These are phyloP conservation scores for Irena cyanogastra DNA, from an alignment of 2,113 vertebrate species.

Conservation along the genomic window DNA sequence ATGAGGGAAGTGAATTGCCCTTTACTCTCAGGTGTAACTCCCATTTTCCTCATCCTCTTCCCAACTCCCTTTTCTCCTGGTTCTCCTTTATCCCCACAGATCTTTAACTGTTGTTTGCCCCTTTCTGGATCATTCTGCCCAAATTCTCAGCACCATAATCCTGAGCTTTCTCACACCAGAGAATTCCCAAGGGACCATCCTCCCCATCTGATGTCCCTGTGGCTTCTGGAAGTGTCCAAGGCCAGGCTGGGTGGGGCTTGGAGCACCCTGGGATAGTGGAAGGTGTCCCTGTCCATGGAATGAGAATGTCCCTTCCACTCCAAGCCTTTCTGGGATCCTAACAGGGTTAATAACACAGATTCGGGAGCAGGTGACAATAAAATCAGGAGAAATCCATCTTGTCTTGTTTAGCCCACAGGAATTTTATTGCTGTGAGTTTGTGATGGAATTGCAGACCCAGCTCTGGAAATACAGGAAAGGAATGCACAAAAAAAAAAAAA, in stretches of 20 bases:
- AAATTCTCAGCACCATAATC: not conserved
- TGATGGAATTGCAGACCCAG: not conserved
- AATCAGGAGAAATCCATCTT: not conserved
- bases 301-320: not conserved
- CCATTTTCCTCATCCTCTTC: not conserved
- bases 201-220: not conserved
- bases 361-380: not conserved
- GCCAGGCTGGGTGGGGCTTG: not conserved
- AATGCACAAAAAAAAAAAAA: not conserved
- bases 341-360: not conserved
- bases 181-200: not conserved
- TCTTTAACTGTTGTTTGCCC: not conserved
- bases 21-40: not conserved
- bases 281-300: not conserved
- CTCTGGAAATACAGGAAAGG: not conserved
- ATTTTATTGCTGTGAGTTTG: not conserved
- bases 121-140: not conserved
- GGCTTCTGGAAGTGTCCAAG: not conserved
- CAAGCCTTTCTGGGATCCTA: not conserved
- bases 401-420: not conserved
- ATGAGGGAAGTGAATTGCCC: not conserved
- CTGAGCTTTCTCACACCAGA: not conserved
- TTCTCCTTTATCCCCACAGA: not conserved
- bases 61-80: not conserved
- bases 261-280: not conserved